Conservation (phyloP, 2,888 invertebrate genomes). For the Limnephilus auricula region DNA sequence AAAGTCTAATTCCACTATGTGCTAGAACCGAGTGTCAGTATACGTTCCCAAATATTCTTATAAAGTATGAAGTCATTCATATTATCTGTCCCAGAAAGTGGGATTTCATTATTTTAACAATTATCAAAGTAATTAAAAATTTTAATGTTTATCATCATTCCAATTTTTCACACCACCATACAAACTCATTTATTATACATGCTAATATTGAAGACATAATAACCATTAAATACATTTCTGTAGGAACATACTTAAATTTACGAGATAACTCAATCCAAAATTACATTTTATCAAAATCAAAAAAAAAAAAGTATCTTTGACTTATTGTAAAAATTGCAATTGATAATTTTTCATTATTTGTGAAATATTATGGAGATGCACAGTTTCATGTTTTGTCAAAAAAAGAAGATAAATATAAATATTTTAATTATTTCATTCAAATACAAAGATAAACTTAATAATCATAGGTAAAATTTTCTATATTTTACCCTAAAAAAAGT, state of each 20-base stretch:
- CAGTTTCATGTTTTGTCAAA: not conserved
- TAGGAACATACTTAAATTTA: not conserved
- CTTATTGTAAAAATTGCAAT: not conserved
- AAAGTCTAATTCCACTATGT: constrained; percentile 2
- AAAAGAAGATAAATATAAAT: not conserved
- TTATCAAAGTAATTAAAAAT: not conserved
- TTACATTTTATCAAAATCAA: not conserved
- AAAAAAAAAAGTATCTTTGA: not conserved
- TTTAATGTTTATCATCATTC: not conserved
- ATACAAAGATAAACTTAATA: not conserved
- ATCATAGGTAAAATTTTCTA: not conserved
- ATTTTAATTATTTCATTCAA: not conserved
- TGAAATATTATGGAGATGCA: not conserved
- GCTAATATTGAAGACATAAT: not conserved
- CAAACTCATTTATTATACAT: not conserved
- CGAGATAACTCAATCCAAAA: not conserved
- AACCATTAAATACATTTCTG: not conserved
- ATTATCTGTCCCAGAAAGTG: not conserved
- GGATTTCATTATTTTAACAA: not conserved
- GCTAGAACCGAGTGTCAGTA: not conserved
- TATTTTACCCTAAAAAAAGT: not conserved
- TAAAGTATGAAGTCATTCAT: constrained; percentile 9
- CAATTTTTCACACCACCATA: not conserved
- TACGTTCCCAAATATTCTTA: not conserved
- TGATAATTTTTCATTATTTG: not conserved